A percentile compares a stretch with the other conserved stretches of the same genome.
These are phyloP conservation scores for Poecile atricapillus DNA, from an alignment of 2,113 vertebrate genomes.

Conservation along the genomic window DNA sequence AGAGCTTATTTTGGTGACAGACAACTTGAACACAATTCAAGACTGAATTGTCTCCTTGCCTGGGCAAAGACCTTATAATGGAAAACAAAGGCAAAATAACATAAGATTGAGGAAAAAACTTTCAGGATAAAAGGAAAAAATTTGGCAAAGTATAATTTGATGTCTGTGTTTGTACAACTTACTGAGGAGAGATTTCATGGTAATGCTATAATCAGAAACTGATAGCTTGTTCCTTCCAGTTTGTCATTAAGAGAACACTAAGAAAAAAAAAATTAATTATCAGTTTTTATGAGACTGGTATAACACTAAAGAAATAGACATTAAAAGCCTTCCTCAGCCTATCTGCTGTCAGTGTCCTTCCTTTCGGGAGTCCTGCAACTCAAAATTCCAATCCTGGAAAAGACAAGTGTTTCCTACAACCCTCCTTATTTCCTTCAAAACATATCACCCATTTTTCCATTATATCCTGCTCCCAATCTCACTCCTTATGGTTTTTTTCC, in stretches of 20 bases:
- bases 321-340: not conserved
- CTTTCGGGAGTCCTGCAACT: not conserved
- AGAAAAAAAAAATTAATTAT: not conserved
- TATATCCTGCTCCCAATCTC: not conserved
- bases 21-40: not conserved
- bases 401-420: not conserved
- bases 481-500: rapidly evolving
- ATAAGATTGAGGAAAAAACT: not conserved
- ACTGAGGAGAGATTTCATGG: not conserved
- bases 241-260: not conserved
- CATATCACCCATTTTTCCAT: not conserved
- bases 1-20: not conserved
- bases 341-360: not conserved
- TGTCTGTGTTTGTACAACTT: not conserved
- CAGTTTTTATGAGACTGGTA: not conserved
- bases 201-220: not conserved
- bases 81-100: not conserved
- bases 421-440: not conserved
- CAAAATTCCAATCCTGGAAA: not conserved
- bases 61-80: not conserved
- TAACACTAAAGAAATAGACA: not conserved
- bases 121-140: not conserved
- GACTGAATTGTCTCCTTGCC: not conserved
- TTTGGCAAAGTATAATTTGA: not conserved
- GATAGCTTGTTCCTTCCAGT: not conserved